Conservation (phyloP, 37 sponge, comb jelly and placozoan genomes). For the Crambe crambe region DNA sequence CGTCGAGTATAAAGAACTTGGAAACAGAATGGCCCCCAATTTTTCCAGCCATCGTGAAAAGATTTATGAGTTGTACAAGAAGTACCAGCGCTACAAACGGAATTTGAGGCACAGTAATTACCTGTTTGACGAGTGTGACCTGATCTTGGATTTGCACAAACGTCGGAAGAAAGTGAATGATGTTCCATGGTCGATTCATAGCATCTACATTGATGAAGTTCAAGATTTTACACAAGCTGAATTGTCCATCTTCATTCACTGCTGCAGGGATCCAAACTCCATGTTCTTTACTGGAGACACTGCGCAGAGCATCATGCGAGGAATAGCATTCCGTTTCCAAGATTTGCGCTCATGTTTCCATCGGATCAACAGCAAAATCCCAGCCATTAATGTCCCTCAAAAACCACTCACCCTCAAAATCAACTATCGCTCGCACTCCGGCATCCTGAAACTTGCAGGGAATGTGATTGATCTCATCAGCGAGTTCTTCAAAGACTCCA, state of each 20-base stretch:
- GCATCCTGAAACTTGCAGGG: conserved; percentile 75
- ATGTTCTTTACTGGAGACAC: conserved; percentile 85
- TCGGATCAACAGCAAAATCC: neutral
- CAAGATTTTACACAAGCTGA: conserved; percentile 91
- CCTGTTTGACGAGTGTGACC: conserved; percentile 81
- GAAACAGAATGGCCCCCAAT: conserved; percentile 76
- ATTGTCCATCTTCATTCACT: conserved; percentile 60
- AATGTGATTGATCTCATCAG: conserved; percentile 71
- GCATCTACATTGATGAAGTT: conserved; percentile 83
- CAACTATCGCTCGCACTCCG: conserved; percentile 85
- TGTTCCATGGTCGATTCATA: conserved; percentile 69
- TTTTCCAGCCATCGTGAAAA: conserved; percentile 58
- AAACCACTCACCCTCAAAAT: conserved; percentile 42
- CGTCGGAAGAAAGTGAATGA: conserved; percentile 33
- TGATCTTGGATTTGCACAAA: conserved; percentile 49
- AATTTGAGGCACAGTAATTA: conserved; percentile 15
- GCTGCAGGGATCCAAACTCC: conserved; percentile 71
- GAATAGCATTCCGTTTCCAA: conserved; percentile 81
- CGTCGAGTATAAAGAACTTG: conserved; percentile 60
- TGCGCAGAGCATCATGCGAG: conserved; percentile 87
- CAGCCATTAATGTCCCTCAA: conserved; percentile 3
- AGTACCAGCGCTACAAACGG: conserved; percentile 47
- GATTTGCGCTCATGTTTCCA: conserved; percentile 75
- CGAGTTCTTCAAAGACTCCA: conserved; percentile 60
- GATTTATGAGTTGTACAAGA: conserved; percentile 60